A percentile compares a stretch with the other conserved stretches of the same genome.
These are phyloP conservation scores for Merodon equestris DNA, from an alignment of 2,888 invertebrate genomes.

Conservation along the genomic window DNA sequence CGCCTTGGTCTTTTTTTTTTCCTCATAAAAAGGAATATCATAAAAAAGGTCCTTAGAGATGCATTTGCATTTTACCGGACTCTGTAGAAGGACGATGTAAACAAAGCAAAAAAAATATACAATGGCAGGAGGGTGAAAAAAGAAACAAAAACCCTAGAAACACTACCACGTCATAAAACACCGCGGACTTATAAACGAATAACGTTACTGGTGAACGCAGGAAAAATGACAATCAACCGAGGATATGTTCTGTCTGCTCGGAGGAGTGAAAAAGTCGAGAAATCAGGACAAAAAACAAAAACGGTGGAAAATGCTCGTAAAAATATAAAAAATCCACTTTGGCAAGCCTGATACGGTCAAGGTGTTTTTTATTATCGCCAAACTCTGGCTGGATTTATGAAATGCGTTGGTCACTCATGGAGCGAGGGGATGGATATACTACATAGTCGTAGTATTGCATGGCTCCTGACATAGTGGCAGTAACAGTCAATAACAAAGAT, in stretches of 20 bases:
- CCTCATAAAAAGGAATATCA: slow-evolving; percentile 49
- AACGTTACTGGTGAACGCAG: slow-evolving; percentile 29
- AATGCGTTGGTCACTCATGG: slow-evolving; percentile 26
- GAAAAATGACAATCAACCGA: slow-evolving; percentile 29
- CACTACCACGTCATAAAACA: slow-evolving; percentile 67
- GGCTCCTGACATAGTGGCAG: slow-evolving; percentile 35
- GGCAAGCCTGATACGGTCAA: slow-evolving; percentile 45
- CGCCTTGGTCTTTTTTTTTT: slow-evolving; percentile 53
- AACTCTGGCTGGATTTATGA: slow-evolving; percentile 64
- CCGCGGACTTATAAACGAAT: slow-evolving; percentile 23
- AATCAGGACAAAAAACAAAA: slow-evolving; percentile 7
- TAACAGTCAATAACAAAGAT: slow-evolving; percentile 65
- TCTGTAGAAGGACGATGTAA: too few species aligned
- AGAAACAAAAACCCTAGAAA: slow-evolving; percentile 46
- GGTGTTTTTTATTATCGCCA: slow-evolving; percentile 64
- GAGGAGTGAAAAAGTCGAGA: neutral
- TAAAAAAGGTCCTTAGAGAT: slow-evolving; percentile 68
- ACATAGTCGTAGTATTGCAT: neutral
- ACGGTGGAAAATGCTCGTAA: slow-evolving; percentile 23
- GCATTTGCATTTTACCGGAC: slow-evolving; percentile 62
- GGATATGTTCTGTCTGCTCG: neutral
- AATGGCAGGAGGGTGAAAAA: slow-evolving; percentile 20
- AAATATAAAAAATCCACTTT: slow-evolving; percentile 53
- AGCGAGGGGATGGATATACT: neutral
- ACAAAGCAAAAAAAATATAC: neutral